These are phyloP conservation scores for Fratercula arctica DNA, from an alignment of 2,797 vertebrate species.

Conservation along the genomic window DNA sequence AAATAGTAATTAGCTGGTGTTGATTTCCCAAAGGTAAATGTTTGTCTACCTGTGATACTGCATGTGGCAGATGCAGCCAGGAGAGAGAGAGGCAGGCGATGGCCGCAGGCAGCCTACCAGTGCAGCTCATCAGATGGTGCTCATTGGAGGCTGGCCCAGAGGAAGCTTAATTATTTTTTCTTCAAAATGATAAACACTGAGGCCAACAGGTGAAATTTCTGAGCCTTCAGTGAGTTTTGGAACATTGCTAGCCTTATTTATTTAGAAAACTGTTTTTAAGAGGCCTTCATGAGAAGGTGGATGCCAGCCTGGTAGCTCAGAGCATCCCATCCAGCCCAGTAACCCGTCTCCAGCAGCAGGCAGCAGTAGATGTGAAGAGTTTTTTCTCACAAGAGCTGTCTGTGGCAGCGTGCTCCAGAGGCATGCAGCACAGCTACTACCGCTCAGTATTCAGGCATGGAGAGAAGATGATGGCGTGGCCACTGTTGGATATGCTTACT, in stretches of 20 bases:
- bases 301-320: background rate
- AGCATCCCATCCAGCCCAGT: background rate
- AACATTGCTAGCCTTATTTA: background rate
- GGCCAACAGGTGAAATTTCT: background rate
- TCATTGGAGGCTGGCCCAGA: background rate
- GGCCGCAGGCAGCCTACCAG: background rate
- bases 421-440: background rate
- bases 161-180: background rate
- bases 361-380: background rate
- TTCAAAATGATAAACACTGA: background rate
- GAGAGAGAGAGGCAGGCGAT: background rate
- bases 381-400: background rate
- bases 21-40: background rate
- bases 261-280: background rate
- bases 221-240: background rate
- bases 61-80: background rate
- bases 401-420: background rate
- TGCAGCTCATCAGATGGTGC: background rate
- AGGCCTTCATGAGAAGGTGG: background rate
- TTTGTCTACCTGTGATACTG: background rate
- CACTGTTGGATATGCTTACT: background rate
- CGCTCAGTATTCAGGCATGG: background rate
- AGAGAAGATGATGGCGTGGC: background rate
- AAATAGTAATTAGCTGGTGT: background rate
- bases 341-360: background rate